phyloP scores from a whole-genome alignment of 2,888 invertebrate genomes.

The Drosophila nr. perissopoda region DNA sequence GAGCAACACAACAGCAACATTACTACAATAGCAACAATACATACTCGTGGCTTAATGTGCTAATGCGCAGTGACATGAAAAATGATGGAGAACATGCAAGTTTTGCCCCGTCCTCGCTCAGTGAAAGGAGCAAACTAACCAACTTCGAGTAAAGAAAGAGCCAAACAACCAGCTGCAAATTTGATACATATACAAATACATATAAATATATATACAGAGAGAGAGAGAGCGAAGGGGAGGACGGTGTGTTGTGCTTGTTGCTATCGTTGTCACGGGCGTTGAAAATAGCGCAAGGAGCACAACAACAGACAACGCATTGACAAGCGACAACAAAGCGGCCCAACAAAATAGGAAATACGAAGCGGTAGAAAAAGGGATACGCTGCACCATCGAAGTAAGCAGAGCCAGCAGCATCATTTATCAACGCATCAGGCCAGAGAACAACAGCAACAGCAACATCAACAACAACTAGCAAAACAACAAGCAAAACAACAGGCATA shows the following conservation, averaged over 20 bases:
- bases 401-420: constrained; percentile 68
- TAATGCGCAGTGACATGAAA: constrained; percentile 78
- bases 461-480: constrained; percentile 1
- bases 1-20: constrained; percentile 23
- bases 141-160: constrained; percentile 50
- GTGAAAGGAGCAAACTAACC: constrained; percentile 51
- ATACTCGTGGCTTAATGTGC: constrained; percentile 73
- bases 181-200: constrained; percentile 39
- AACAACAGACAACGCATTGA: constrained; percentile 58
- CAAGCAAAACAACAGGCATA: constrained; percentile 47
- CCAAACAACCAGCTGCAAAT: constrained; percentile 70
- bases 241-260: constrained; percentile 15
- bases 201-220: constrained; percentile 16
- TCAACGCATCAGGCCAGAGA: constrained; percentile 67
- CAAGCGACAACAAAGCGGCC: constrained; percentile 60
- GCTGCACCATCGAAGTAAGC: constrained; percentile 54
- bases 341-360: constrained; percentile 9
- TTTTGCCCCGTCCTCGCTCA: constrained; percentile 46
- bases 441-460: constrained; percentile 19
- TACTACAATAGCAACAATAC: constrained; percentile 46
- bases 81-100: constrained; percentile 78
- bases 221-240: background rate
- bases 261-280: constrained; percentile 29
- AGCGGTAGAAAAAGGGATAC: constrained; percentile 27
- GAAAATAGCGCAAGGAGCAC: constrained; percentile 14